Conservation (phyloP, 1,140 invertebrate species). For the Radopholus similis region DNA sequence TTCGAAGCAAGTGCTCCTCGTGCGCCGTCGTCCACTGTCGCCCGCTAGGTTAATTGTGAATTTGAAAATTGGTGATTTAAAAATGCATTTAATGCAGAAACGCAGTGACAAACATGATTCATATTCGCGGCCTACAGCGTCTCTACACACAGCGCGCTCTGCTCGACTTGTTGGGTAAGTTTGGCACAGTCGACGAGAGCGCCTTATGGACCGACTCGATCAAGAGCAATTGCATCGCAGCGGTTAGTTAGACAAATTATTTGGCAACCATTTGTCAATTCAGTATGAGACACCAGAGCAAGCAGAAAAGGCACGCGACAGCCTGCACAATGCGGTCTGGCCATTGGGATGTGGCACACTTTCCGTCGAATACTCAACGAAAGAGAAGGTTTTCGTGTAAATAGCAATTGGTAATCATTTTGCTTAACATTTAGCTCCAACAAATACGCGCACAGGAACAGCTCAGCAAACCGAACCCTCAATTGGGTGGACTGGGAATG, state of each 20-base stretch:
- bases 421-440: slow-evolving; percentile 5
- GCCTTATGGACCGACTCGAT: slow-evolving; percentile 52
- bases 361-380: slow-evolving; percentile 34
- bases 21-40: slow-evolving; percentile 17
- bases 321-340: slow-evolving; percentile 38
- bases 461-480: not conserved
- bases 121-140: slow-evolving; percentile 42
- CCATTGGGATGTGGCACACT: slow-evolving; percentile 29
- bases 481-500: slow-evolving; percentile 4
- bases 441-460: slow-evolving; percentile 5
- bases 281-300: slow-evolving; percentile 42
- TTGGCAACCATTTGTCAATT: slow-evolving; percentile 10
- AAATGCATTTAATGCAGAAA: slow-evolving; percentile 26
- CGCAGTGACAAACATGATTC: slow-evolving; percentile 23
- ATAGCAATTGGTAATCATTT: no score
- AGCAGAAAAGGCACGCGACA: slow-evolving; percentile 31
- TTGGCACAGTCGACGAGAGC: slow-evolving; percentile 29
- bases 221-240: slow-evolving; percentile 49
- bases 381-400: slow-evolving; percentile 29
- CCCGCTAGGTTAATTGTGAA: slow-evolving; percentile 19
- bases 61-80: not conserved
- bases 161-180: slow-evolving; percentile 26
- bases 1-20: no score
- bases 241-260: slow-evolving; percentile 23
- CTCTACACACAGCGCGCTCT: slow-evolving; percentile 38